Evolutionary conservation across 2,797 vertebrate species (phyloP).

Genomic region (Masticophis lateralis): DNA sequence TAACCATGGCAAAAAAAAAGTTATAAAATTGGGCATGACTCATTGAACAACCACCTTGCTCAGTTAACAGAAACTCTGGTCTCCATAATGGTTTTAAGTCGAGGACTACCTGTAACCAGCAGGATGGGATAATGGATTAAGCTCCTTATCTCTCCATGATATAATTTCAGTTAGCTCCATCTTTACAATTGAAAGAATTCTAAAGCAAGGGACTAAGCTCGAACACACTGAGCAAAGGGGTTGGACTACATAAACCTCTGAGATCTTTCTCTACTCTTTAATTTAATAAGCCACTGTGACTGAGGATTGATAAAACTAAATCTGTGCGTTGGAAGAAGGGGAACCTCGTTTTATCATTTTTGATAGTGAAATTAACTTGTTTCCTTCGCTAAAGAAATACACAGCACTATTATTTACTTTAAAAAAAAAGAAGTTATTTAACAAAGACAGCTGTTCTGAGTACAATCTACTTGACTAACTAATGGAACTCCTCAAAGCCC

Average conservation of each 20-base stretch:
- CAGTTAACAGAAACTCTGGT: background rate
- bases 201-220: background rate
- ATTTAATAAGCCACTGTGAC: background rate
- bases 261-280: background rate
- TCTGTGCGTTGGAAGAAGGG: background rate
- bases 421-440: constrained; percentile 32
- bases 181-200: background rate
- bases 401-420: constrained; percentile 48
- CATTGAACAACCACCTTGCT: background rate
- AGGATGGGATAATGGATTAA: background rate
- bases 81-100: background rate
- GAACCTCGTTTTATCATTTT: background rate
- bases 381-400: constrained; percentile 40
- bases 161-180: background rate
- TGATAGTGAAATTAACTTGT: background rate
- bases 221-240: background rate
- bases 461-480: constrained; percentile 57
- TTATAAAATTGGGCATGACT: background rate
- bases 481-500: constrained; percentile 53
- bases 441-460: constrained; percentile 49
- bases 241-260: background rate
- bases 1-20: background rate
- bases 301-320: background rate
- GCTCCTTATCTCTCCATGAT: no score
- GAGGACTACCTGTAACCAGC: background rate